Percentiles rank a stretch among this genome's conserved stretches.
These are phyloP conservation scores for Phyllotreta striolata DNA, from an alignment of 2,888 invertebrate genomes.

Conservation along the genomic window DNA sequence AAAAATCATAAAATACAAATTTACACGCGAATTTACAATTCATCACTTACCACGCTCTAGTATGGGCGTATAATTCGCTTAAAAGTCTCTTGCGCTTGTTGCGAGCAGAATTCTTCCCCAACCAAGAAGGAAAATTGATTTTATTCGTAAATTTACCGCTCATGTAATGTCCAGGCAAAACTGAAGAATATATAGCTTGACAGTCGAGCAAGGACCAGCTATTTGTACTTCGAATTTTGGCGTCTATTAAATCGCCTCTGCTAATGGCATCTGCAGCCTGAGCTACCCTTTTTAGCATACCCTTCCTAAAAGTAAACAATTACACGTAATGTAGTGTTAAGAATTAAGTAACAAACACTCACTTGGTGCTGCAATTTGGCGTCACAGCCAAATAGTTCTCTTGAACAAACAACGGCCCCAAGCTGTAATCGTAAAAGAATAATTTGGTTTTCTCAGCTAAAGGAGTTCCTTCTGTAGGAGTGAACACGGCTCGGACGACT, in stretches of 20 bases:
- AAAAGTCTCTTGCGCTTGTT: conserved; percentile 83
- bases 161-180: conserved; percentile 88
- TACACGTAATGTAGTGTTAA: neutral
- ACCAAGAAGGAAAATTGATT: conserved; percentile 94
- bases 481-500: conserved; percentile 88
- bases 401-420: conserved; percentile 96
- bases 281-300: conserved; percentile 68
- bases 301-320: conserved; percentile 33
- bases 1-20: neutral
- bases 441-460: conserved; percentile 85
- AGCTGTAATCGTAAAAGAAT: conserved; percentile 97
- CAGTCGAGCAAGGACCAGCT: conserved; percentile 89
- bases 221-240: conserved; percentile 78
- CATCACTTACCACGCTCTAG: conserved; percentile 72
- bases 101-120: conserved; percentile 91
- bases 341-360: conserved; percentile 48
- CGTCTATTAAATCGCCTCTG: conserved; percentile 85
- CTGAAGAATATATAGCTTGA: conserved; percentile 88
- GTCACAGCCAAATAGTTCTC: conserved; percentile 91
- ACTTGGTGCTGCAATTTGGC: conserved; percentile 76
- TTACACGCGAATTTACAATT: neutral
- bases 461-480: conserved; percentile 79
- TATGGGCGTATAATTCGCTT: conserved; percentile 88
- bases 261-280: conserved; percentile 86
- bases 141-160: conserved; percentile 79